Base-by-base conservation (phyloP, 1,140 invertebrate genomes). In the Marisa cornuarietis region DNA sequence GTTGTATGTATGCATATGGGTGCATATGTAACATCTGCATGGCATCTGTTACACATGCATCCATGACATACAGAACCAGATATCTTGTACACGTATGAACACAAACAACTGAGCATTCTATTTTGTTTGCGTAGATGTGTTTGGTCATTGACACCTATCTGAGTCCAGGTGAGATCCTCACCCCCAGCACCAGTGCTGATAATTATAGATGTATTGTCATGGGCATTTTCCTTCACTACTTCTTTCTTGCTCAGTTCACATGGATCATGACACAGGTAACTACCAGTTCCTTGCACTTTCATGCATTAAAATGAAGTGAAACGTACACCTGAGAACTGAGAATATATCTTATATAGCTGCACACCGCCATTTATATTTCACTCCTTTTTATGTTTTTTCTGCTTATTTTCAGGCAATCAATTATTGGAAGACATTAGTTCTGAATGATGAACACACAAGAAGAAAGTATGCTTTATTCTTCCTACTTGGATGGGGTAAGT, bases 181-280 rank as follows among this genome's bases (percentile, higher is more conserved):
- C 85, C 7, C 71, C 76, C 61, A 81, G 66, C 14, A 52, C 80
- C 2, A 75, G 77, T 11, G 75, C 85, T 26, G 83, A 88, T 76
- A 90, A 90, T 78, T 88, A 87, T 73, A 79, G 86, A 31, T 93
- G 93, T 83, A 89, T 91, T 65, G 84, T 89, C 0, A 88, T 95
- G 93, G 96, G 95, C 74, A 93, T 96, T 69, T 92, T 94, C 84
- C 95, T 96, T 92, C 97, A 98, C 90, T 98, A 97, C 93, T 95
- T 96, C 91, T 97, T 97, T 91, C 92, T 98, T 87, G 94, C 96
- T 51, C 96, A 97, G 80, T 98, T 98, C 93, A 97, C 97, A 90
- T 99, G 97, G 97, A 95, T 98, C 79, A 96, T 89, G 78, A 84
- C 85, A 61, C 88, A 89, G 86, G 89, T 89, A 52, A 52, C 31